These are phyloP conservation scores for Lucilia sericata DNA, from an alignment of 1,140 invertebrate species.

Conservation along the genomic window DNA sequence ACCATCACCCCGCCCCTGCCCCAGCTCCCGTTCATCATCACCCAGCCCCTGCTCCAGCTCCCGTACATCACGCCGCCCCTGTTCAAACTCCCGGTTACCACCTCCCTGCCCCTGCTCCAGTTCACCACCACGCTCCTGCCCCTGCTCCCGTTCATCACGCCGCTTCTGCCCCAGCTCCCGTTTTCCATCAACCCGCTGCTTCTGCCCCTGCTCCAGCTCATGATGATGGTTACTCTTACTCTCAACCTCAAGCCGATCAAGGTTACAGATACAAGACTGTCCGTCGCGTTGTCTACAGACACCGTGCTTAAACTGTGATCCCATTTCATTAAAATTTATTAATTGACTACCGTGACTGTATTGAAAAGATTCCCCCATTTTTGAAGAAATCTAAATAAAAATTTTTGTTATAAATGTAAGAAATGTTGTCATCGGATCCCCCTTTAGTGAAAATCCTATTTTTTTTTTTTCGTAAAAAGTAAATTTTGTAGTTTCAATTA, in stretches of 20 bases:
- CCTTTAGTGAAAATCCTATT: no score
- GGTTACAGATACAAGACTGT: constrained; percentile 58
- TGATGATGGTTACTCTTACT: constrained; percentile 11
- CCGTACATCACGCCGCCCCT: constrained; percentile 3
- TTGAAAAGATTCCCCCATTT: no score
- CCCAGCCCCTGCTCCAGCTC: constrained; percentile 27
- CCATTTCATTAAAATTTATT: neutral
- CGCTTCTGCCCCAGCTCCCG: neutral
- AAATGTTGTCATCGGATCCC: no score
- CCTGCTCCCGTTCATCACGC: constrained; percentile 48
- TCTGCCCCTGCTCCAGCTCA: constrained; percentile 45
- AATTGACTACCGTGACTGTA: no score
- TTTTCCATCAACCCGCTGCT: constrained; percentile 31
- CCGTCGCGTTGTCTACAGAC: constrained; percentile 58
- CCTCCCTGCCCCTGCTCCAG: constrained; percentile 49
- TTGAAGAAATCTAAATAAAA: no score
- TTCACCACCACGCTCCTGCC: constrained; percentile 27
- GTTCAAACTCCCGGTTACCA: constrained; percentile 32
- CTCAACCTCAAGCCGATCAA: constrained; percentile 52
- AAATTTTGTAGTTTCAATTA: no score
- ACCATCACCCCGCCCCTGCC: constrained; percentile 37
- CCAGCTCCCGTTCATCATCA: constrained; percentile 4
- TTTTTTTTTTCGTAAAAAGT: no score
- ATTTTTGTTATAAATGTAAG: no score
- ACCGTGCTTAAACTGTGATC: constrained; percentile 55